Base-by-base conservation (phyloP, 2,888 invertebrate species). In the Corythucha ciliata region DNA sequence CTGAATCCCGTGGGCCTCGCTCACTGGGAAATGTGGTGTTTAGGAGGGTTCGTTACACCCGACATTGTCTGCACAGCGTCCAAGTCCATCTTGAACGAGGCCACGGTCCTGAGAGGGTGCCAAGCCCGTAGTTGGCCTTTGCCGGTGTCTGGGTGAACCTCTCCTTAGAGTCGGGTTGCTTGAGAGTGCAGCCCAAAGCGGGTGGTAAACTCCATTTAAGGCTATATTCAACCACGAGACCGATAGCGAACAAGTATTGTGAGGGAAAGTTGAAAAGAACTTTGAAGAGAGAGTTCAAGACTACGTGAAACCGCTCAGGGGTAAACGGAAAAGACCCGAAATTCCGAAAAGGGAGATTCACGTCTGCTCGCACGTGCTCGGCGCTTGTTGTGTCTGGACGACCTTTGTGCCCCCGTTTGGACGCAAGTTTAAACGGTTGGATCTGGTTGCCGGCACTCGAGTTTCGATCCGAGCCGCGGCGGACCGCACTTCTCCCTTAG, bases 231-330 rank as follows among this genome's bases (percentile, higher is more conserved):
- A 78, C 78, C 78, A 76, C 70, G 77, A 77, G 75, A 76, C 75
- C 76, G 75, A 78, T 77, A 77, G 77, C 73, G 70, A 72, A 71
- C 70, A 77, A 77, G 75, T 76, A 76, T 75, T 75, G 76, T 74
- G 77, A 78, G 74, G 76, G 76, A 79, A 79, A 79, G 77, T 70
- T 78, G 76, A 73, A 77, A 77, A 79, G 76, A 72, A 78, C 77
- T 78, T 75, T 76, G 75, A 76, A 77, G 73, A 77, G 68, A 70
- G 70, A 71, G 70, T 71, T 69, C 66, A 71, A 70, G 63, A 71
- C 70, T 67, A 68, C 69, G 71, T 72, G 71, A 69, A 69, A 72
- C 70, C 75, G 72, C 68, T 69, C 71, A 70, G 69, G 70, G 70
- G 54, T 70, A 72, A 72, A 69, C 29, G 29, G 29, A 29, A n/a